phyloP scores from a whole-genome alignment of 2,797 vertebrate species.

The Micrastur ruficollis region DNA sequence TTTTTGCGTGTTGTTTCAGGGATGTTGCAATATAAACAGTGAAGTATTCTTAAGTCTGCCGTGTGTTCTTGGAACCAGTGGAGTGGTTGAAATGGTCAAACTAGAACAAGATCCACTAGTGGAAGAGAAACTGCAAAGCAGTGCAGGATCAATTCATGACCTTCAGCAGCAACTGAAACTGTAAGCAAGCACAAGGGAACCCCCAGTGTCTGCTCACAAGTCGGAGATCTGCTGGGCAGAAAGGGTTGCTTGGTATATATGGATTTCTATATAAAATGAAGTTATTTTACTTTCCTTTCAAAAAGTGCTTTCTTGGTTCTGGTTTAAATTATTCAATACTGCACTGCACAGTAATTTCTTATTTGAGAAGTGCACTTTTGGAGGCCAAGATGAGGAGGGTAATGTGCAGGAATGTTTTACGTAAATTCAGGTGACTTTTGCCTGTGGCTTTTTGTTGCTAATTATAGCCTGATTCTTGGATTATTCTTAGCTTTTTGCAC shows the following conservation, averaged over 20 bases:
- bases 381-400: background rate
- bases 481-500: background rate
- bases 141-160: conserved; percentile 79
- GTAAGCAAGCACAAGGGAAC: conserved; percentile 63
- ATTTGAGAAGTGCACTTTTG: background rate
- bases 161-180: conserved; percentile 87
- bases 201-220: background rate
- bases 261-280: background rate
- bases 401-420: background rate
- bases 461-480: background rate
- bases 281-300: background rate
- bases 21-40: conserved; percentile 66
- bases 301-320: background rate
- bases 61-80: conserved; percentile 83
- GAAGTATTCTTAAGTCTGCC: conserved; percentile 96
- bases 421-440: background rate
- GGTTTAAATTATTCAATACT: background rate
- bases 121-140: conserved; percentile 81
- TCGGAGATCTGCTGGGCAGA: background rate
- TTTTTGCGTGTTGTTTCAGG: conserved; percentile 57
- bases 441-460: background rate
- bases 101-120: conserved; percentile 76
- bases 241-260: background rate
- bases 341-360: background rate
- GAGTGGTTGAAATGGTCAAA: conserved; percentile 81